phyloP scores from a whole-genome alignment of 1,140 invertebrate species.

The Tetramorium alpestre region DNA sequence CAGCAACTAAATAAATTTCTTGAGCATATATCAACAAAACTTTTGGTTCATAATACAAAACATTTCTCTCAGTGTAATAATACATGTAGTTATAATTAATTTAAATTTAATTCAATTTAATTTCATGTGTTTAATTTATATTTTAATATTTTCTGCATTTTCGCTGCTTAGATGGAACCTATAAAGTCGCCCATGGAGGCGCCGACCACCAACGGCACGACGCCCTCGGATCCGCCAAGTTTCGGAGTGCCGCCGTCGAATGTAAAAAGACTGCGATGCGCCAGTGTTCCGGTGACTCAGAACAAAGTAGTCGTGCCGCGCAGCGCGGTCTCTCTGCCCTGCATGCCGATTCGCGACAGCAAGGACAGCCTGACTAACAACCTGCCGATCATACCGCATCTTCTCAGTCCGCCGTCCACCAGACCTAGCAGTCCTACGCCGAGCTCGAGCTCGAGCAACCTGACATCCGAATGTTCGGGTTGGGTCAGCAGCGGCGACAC shows the following conservation, averaged over 20 bases:
- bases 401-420: conserved; percentile 81
- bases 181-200: conserved; percentile 76
- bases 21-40: too few relatives aligned
- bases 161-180: conserved; percentile 70
- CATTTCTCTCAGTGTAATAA: too few relatives aligned
- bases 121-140: background rate
- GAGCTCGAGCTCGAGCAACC: conserved; percentile 89
- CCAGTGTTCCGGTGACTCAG: conserved; percentile 83
- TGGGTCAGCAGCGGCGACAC: conserved; percentile 90
- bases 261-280: conserved; percentile 82
- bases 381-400: conserved; percentile 75
- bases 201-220: conserved; percentile 69
- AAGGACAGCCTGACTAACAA: conserved; percentile 78
- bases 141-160: background rate
- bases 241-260: conserved; percentile 66
- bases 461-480: conserved; percentile 91
- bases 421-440: conserved; percentile 82
- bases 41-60: too few relatives aligned
- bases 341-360: conserved; percentile 83
- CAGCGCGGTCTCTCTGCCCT: conserved; percentile 83
- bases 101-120: background rate
- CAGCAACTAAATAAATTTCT: too few relatives aligned
- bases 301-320: conserved; percentile 83
- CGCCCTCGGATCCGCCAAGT: conserved; percentile 60
- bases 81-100: too few relatives aligned